Percentiles rank a stretch among this genome's conserved stretches.
Evolutionary conservation across 2,888 invertebrate species (phyloP).

Genomic region (Nymphalis polychloros): DNA sequence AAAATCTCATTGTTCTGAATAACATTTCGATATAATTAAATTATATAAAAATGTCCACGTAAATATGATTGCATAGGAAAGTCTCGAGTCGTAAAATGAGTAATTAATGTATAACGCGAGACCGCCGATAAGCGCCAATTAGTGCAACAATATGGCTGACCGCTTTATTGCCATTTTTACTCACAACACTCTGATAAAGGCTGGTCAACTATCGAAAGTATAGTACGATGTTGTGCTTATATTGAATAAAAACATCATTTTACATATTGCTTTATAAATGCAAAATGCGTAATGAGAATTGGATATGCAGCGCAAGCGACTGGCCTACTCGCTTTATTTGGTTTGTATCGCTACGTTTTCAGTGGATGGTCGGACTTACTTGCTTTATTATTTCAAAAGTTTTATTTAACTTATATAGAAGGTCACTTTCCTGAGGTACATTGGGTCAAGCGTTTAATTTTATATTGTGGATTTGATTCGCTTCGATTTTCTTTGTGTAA

Average conservation of each 20-base stretch:
- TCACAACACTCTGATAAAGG: constrained; percentile 11
- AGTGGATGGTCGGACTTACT: constrained; percentile 3
- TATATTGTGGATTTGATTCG: constrained; percentile 25
- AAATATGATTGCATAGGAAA: constrained; percentile 52
- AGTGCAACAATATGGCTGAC: constrained; percentile 52
- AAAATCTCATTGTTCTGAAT: constrained; percentile 23
- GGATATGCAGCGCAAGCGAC: not conserved
- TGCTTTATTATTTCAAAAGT: constrained; percentile 9
- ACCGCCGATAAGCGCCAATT: constrained; percentile 73
- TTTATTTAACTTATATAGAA: constrained; percentile 17
- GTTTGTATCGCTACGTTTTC: not conserved
- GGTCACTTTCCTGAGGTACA: constrained; percentile 13
- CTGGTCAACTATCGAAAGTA: not conserved
- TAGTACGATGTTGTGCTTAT: not conserved
- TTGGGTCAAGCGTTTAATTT: constrained; percentile 26
- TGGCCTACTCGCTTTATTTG: not conserved
- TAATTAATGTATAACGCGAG: constrained; percentile 70
- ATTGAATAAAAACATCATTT: not conserved
- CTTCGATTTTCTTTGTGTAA: constrained; percentile 15
- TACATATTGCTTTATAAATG: not conserved
- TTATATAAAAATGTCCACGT: constrained; percentile 43
- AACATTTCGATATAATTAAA: constrained; percentile 24
- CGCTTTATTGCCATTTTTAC: constrained; percentile 30
- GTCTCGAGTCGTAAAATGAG: constrained; percentile 60
- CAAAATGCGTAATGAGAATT: not conserved